A percentile compares a stretch with the other conserved stretches of the same genome.
Conservation (phyloP, 2,888 invertebrate genomes). For the Zeuzera pyrina region DNA sequence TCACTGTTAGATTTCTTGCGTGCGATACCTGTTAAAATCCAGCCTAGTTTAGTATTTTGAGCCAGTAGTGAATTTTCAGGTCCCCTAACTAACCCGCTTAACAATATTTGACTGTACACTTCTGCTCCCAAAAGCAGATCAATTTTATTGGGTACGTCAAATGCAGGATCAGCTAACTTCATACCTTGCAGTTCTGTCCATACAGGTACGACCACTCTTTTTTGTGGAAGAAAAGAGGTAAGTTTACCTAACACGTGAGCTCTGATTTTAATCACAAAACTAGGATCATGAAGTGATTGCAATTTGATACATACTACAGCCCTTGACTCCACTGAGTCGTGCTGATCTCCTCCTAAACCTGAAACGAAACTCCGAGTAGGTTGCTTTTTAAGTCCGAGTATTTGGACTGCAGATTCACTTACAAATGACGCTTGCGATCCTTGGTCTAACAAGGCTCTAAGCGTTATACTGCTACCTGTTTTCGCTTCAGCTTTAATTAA, state of each 20-base stretch:
- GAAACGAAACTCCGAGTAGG: too few species aligned
- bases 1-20: too few species aligned
- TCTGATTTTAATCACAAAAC: constrained; percentile 7
- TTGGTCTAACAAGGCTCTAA: too few species aligned
- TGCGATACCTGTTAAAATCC: constrained; percentile 19
- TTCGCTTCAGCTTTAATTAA: too few species aligned
- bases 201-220: constrained; percentile 1
- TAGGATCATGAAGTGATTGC: constrained; percentile 10
- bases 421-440: too few species aligned
- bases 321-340: constrained; percentile 7
- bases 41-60: constrained; percentile 14
- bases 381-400: too few species aligned
- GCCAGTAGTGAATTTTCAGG: constrained; percentile 9
- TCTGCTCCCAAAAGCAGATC: constrained; percentile 11
- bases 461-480: too few species aligned
- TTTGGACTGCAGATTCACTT: too few species aligned
- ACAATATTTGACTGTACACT: constrained; percentile 9
- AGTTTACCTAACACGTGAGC: constrained; percentile 15
- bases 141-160: constrained; percentile 9
- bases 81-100: constrained; percentile 10
- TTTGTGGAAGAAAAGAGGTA: constrained; percentile 9
- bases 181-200: constrained; percentile 4
- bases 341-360: constrained; percentile 12
- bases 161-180: constrained; percentile 8
- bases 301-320: constrained; percentile 12